Conservation (phyloP, 2,113 vertebrate species). For the Heptranchias perlo region DNA sequence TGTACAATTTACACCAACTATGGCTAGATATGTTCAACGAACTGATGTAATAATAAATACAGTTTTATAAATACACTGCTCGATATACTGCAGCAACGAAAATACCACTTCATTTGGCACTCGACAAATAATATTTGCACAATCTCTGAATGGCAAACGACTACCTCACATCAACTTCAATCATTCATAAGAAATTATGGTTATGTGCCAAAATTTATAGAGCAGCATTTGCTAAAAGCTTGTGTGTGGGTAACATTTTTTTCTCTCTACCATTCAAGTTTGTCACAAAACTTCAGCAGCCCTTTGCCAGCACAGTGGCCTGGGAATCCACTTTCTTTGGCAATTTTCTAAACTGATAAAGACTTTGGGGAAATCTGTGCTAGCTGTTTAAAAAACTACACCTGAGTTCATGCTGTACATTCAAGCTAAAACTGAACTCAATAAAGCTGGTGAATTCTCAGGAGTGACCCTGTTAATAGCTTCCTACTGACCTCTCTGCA, state of each 20-base stretch:
- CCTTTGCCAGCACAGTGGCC: conserved; percentile 52
- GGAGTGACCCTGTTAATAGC: conserved; percentile 68
- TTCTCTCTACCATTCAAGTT: background rate
- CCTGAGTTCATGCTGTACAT: conserved; percentile 65
- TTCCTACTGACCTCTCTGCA: conserved; percentile 64
- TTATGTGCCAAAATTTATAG: background rate
- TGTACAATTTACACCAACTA: background rate
- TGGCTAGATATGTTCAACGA: background rate
- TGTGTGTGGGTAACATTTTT: background rate
- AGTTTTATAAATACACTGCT: background rate
- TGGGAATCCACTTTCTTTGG: conserved; percentile 62
- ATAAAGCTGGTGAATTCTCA: conserved; percentile 65
- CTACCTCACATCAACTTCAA: background rate
- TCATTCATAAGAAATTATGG: background rate
- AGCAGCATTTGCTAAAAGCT: background rate
- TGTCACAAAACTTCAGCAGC: conserved; percentile 44
- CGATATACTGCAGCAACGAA: background rate
- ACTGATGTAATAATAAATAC: background rate
- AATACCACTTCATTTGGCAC: background rate
- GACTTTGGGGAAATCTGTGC: conserved; percentile 71
- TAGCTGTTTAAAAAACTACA: conserved; percentile 59
- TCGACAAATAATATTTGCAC: background rate
- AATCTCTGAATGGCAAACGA: background rate
- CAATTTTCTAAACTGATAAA: conserved; percentile 69
- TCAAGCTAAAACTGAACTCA: conserved; percentile 72